Percentiles rank a stretch among this genome's conserved stretches.
These are phyloP conservation scores for Poeciliopsis infans DNA, from an alignment of 2,797 vertebrate genomes.

Conservation along the genomic window DNA sequence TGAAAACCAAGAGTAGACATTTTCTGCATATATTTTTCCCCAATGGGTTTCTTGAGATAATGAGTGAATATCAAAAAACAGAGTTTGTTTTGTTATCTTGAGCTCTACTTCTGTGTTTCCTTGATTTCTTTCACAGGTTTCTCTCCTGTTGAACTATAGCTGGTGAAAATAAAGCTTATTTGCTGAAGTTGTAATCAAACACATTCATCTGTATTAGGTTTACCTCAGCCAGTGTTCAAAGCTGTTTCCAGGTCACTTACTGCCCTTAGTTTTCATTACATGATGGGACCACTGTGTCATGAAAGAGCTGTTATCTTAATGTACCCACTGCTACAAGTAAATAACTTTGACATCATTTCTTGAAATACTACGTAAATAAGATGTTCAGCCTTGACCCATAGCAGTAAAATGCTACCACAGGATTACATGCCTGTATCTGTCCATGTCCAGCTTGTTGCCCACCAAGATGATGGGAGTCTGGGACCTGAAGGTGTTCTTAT, in stretches of 20 bases:
- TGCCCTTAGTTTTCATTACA: background rate
- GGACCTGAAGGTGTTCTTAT: slow-evolving; percentile 78
- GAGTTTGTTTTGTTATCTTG: too few relatives aligned
- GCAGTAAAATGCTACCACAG: background rate
- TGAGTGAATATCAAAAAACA: too few relatives aligned
- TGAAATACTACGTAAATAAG: background rate
- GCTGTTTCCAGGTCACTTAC: background rate
- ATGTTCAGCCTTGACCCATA: background rate
- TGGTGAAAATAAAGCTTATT: too few relatives aligned
- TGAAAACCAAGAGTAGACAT: too few relatives aligned
- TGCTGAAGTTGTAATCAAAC: background rate
- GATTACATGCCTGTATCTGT: slow-evolving; percentile 86
- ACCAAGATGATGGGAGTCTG: slow-evolving; percentile 84
- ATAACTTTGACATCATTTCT: background rate
- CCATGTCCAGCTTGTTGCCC: slow-evolving; percentile 96
- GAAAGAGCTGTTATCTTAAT: background rate
- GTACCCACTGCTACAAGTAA: background rate
- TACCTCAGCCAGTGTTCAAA: background rate
- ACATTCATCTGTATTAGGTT: background rate
- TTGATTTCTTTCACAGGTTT: background rate
- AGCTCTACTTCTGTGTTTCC: background rate
- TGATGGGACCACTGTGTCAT: too few relatives aligned
- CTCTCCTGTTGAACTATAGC: background rate
- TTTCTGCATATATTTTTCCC: too few relatives aligned
- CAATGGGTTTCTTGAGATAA: too few relatives aligned